Evolutionary conservation across 2,888 invertebrate genomes (phyloP), one percentile per base, ranked within the genome.

Genomic region (Zootermopsis nevadensis): DNA sequence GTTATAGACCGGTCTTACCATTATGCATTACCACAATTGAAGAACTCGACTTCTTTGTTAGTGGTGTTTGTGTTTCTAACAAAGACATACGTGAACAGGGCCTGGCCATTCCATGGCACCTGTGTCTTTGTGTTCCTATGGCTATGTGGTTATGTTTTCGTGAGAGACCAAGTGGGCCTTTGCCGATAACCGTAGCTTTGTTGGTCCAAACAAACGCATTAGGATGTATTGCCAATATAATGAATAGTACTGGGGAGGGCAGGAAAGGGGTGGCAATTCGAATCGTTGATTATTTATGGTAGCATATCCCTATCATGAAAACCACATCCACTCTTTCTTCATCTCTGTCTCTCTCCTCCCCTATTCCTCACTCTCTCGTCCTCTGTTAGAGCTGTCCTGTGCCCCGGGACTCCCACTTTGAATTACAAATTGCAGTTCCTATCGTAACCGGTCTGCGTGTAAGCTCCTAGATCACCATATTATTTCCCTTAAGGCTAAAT

Each of bases 181-280:
- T 22, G 0, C 31, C 31, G 74, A 74, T 74, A 74, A 24, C 33
- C 38, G n/a, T n/a, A n/a, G 33, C 1, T 24, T 38, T 2, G n/a
- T 74, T 38, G 38, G 60, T 24, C 38, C n/a, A 22, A 6, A 79
- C 66, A 60, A 66, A 66, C 33, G 79, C 66, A 79, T 79, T 79
- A 79, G 24, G 66, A 79, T 79, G 60, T 79, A 79, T 79, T 66
- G 79, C 33, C 55, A 55, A 79, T 79, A 79, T 79, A 79, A 77
- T 77, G 79, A 60, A 60, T 79, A 60, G 35, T 35, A 55, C 19
- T 12, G 33, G 55, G 33, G 66, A 79, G n/a, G 42, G n/a, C n/a
- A 38, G 35, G 38, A n/a, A 38, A 6, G 31, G 33, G 48, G 60
- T 30, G 33, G 79, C 35, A 55, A 55, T 79, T 79, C 33, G 53